Base-by-base conservation (phyloP, 2,888 invertebrate species). In the Amiota minor region DNA sequence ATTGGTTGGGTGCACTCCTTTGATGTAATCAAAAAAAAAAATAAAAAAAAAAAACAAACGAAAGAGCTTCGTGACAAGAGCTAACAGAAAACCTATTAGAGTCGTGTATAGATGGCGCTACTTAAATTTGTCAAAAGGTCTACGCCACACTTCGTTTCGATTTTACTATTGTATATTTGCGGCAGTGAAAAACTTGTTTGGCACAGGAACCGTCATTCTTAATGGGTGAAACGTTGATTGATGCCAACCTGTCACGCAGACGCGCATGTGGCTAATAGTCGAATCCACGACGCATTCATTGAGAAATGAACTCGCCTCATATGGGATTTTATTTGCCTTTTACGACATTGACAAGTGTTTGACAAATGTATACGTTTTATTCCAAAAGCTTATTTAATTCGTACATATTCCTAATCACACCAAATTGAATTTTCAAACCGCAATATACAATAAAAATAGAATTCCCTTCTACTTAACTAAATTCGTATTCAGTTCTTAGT, bases 191-290 rank as follows among this genome's bases (percentile, higher is more conserved):
- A 59, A 59, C 59, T 59, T 14, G 59, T 59, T 59, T 18, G n/a
- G 18, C 18, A 12, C 45, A 16, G 49, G 14, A 12, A 49, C 18
- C 45, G 72, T 49, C 75, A 70, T 49, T 72, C 71, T 72, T 75
- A 85, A 84, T 81, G 86, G 86, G 87, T 82, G 84, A 85, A 86
- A 84, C 86, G 85, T 86, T 87, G 88, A 87, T 87, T 88, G 88
- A 87, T 87, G 85, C 80, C 81, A 77, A 83, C 80, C 78, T 87
- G 88, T 87, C 87, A 87, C 87, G 87, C 88, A 88, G 86, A 83
- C 85, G 88, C 88, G 86, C 88, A 87, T 87, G 87, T 88, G 85
- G 87, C 84, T 87, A 86, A 88, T 83, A 83, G 83, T 85, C 81
- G 80, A 80, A 78, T 76, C 18, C 53, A 11, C 12, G 35, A 23